Conservation (phyloP, 2,888 invertebrate species). For the Dusona sp. region DNA sequence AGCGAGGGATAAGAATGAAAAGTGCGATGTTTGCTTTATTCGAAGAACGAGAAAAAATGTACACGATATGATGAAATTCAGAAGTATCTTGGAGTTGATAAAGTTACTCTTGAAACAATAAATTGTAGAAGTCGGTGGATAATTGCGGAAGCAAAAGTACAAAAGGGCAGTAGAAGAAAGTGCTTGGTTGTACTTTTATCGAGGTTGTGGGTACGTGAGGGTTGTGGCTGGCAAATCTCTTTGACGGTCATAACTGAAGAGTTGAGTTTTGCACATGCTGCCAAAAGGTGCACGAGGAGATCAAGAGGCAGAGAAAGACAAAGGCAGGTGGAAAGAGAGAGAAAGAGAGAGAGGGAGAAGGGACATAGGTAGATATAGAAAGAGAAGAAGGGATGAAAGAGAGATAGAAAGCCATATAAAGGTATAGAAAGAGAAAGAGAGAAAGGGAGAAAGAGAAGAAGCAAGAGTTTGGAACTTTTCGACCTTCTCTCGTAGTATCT, state of each 20-base stretch:
- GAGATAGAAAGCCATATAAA: not conserved
- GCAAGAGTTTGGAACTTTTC: conserved; percentile 49
- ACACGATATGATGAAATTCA: not conserved
- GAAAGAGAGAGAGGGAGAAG: conserved; percentile 22
- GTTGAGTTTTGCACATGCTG: conserved; percentile 49
- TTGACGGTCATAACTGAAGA: conserved; percentile 62
- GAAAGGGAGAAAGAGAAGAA: conserved; percentile 18
- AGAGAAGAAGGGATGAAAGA: conserved; percentile 1
- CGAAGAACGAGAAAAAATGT: not conserved
- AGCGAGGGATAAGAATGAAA: not conserved
- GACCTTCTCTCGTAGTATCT: conserved; percentile 48
- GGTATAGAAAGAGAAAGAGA: not conserved
- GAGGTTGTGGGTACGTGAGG: conserved; percentile 28
- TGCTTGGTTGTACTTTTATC: conserved; percentile 32
- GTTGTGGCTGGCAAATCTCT: conserved; percentile 60
- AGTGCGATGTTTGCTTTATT: not conserved
- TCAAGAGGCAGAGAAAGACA: conserved; percentile 19
- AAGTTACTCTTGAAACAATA: conserved; percentile 14
- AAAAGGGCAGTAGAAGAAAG: conserved; percentile 9
- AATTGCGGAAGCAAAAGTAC: conserved; percentile 17
- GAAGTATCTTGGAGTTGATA: not conserved
- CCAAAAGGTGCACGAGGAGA: conserved; percentile 43
- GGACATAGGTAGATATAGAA: not conserved
- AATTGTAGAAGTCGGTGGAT: conserved; percentile 24
- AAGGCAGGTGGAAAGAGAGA: not conserved